Conservation (phyloP, 2,888 invertebrate species). For the Brachyopa scutellaris region DNA sequence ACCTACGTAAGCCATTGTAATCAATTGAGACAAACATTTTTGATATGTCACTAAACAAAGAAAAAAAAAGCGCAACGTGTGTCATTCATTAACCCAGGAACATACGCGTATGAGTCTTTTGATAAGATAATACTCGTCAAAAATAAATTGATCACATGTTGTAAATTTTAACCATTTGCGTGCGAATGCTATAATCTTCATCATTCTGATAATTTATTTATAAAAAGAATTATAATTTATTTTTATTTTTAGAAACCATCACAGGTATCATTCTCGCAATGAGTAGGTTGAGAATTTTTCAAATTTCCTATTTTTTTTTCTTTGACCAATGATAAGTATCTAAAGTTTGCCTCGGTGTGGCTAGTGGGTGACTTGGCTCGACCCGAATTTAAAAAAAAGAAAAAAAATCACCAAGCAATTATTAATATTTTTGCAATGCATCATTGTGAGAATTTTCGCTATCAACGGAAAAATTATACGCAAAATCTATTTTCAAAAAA, state of each 20-base stretch:
- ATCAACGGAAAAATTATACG: not conserved
- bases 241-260: constrained; percentile 15
- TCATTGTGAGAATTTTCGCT: constrained; percentile 3
- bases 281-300: too few relatives aligned
- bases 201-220: constrained; percentile 21
- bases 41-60: constrained; percentile 5
- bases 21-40: constrained; percentile 19
- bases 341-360: too few relatives aligned
- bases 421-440: constrained; percentile 15
- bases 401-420: too few relatives aligned
- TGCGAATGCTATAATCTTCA: not conserved
- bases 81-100: not conserved
- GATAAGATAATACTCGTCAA: constrained; percentile 37
- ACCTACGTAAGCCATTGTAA: constrained; percentile 26
- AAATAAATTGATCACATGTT: constrained; percentile 18
- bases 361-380: not conserved
- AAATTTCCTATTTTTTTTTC: not conserved
- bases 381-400: constrained; percentile 17
- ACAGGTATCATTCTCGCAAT: not conserved
- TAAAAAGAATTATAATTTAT: not conserved
- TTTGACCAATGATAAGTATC: not conserved
- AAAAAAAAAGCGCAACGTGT: constrained; percentile 10
- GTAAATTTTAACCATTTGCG: constrained; percentile 19
- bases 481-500: not conserved
- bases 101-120: constrained; percentile 1